A percentile compares a stretch with the other conserved stretches of the same genome.
Evolutionary conservation across 2,797 vertebrate genomes (phyloP).

Genomic region (Lutjanus argentimaculatus): DNA sequence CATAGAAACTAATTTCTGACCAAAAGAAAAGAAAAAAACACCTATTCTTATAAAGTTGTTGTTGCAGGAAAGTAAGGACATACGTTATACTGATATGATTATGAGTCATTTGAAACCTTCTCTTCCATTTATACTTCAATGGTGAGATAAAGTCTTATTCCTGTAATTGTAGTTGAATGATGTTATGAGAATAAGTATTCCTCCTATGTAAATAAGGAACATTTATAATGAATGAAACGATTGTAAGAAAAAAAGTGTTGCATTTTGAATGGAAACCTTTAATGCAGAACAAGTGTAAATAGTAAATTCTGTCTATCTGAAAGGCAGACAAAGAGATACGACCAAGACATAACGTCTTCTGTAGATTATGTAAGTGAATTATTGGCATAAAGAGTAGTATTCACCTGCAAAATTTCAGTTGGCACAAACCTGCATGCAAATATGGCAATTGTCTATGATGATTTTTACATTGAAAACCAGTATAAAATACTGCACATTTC

Average conservation of each 20-base stretch:
- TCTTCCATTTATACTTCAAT: not conserved
- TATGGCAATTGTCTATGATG: slow-evolving; percentile 43
- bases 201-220: not conserved
- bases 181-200: not conserved
- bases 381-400: slow-evolving; percentile 76
- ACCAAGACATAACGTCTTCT: slow-evolving; percentile 45
- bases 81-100: not conserved
- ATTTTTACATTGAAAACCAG: slow-evolving; percentile 51
- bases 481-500: slow-evolving; percentile 68
- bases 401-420: slow-evolving; percentile 88
- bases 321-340: slow-evolving; percentile 37
- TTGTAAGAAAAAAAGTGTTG: not conserved
- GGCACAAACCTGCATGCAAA: slow-evolving; percentile 87
- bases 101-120: not conserved
- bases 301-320: slow-evolving; percentile 40
- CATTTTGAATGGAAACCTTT: slow-evolving; percentile 52
- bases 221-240: slow-evolving; percentile 26
- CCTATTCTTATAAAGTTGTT: not conserved
- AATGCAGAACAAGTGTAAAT: slow-evolving; percentile 51
- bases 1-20: no score
- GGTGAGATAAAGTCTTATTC: not conserved
- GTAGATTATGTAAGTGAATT: slow-evolving; percentile 62
- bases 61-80: not conserved
- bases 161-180: not conserved
- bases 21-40: not conserved